phyloP scores from a whole-genome alignment of 2,888 invertebrate genomes.

The Leptodirus hochenwartii region DNA sequence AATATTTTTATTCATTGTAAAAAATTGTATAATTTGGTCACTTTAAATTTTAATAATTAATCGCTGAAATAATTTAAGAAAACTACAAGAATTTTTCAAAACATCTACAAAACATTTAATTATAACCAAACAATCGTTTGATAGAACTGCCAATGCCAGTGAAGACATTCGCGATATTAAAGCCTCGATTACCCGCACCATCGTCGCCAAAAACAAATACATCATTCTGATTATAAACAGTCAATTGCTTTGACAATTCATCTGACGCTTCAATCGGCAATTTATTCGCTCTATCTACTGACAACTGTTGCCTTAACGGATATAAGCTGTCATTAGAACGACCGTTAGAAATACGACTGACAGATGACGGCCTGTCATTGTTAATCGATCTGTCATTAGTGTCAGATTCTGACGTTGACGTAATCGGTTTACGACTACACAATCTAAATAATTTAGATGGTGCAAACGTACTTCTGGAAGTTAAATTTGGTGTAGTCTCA shows the following conservation, averaged over 20 bases:
- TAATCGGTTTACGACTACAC: constrained; percentile 9
- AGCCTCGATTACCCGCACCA: constrained; percentile 11
- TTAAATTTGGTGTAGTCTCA: no score
- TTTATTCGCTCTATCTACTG: constrained; percentile 5
- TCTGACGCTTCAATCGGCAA: neutral
- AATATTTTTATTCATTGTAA: no score
- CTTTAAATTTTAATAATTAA: no score
- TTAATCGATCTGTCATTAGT: constrained; percentile 2
- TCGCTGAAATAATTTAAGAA: no score
- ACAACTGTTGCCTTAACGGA: constrained; percentile 13
- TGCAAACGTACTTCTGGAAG: no score
- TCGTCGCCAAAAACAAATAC: constrained; percentile 15
- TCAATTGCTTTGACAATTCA: neutral
- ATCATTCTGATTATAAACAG: constrained; percentile 4
- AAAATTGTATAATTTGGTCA: no score
- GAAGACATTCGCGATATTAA: constrained; percentile 13
- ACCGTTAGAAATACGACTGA: no score
- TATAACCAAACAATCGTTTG: constrained; percentile 13
- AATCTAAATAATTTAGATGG: no score
- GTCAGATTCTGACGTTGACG: neutral
- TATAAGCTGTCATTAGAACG: constrained; percentile 13
- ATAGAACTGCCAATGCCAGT: constrained; percentile 13
- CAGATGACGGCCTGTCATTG: no score
- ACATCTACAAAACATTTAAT: no score
- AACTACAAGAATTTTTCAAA: no score